Evolutionary conservation across 2,113 vertebrate genomes (phyloP), one percentile per base, ranked within the genome.

Genomic region (Sprattus sprattus): DNA sequence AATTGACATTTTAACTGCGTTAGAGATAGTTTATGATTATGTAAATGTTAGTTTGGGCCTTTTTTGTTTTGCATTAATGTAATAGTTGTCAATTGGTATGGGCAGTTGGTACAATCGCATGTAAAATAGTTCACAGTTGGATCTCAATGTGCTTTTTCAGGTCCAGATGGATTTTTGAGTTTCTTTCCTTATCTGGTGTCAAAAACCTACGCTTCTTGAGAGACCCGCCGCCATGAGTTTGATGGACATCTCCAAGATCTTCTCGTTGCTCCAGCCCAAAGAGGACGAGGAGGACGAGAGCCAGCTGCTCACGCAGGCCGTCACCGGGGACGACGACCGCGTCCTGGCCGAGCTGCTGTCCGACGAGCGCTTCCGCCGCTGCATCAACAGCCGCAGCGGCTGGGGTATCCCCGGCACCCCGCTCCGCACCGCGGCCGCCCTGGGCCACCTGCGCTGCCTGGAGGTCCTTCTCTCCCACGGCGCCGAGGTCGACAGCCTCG

Each of bases 201-300:
- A 3, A 6, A 20, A 90, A 93, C 86, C 80, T 93, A 92, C 89
- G 64, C 87, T 91, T 83, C 85, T 89, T 87, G 89, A 92, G 88
- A 89, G 86, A 54, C 89, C 91, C 85, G 86, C 80, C 87, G 92
- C 93, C 88, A 98, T 96, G 96, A 97, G 95, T 91, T 92, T 99
- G 86, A 97, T 99, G 97, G 97, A 99, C 88, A 96, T 99, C 90
- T 96, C 94, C 10, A 99, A 98, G 93, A 97, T 98, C 86, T 97
- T 99, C 93, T 97, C 97, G 87, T 94, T 99, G 93, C 94, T 99
- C 86, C 97, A 97, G 92, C 95, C 96, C 28, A 91, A 92, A 1
- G 96, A 96, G 39, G 94, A 95, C 0, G 86, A 91, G 54, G 89
- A 90, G 54, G 89, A 95, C 4, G 92, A 67, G 18, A 81, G 86